phyloP scores from a whole-genome alignment of 1,140 invertebrate species.

The Metopolophium dirhodum region DNA sequence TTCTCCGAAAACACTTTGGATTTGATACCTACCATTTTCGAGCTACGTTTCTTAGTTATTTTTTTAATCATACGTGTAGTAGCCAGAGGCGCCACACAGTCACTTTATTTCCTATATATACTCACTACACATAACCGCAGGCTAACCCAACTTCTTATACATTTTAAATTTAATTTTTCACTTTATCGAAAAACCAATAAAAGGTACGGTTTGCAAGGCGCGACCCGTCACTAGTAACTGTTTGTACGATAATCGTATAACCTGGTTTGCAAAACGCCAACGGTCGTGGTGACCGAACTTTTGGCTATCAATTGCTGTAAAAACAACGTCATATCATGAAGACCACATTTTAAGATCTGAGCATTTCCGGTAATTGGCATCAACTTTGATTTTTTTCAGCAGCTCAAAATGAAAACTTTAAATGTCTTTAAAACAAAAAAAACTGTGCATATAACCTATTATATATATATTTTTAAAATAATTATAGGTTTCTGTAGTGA shows the following conservation, averaged over 20 bases:
- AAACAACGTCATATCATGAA: background rate
- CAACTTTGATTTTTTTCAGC: background rate
- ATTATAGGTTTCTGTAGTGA: no score
- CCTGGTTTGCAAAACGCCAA: background rate
- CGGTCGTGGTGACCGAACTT: background rate
- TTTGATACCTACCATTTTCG: background rate
- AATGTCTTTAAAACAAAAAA: no score
- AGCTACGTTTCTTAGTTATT: background rate
- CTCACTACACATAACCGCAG: background rate
- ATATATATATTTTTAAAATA: no score
- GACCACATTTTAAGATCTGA: background rate
- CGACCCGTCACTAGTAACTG: background rate
- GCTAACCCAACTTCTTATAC: background rate
- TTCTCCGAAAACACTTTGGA: background rate
- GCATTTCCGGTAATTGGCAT: background rate
- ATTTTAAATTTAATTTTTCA: slow-evolving; percentile 11
- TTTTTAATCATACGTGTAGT: slow-evolving; percentile 9
- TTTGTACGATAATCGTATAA: background rate
- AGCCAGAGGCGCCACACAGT: background rate
- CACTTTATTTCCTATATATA: background rate
- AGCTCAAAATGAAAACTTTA: background rate
- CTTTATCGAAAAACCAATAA: slow-evolving; percentile 16
- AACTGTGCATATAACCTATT: no score
- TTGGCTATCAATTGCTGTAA: background rate
- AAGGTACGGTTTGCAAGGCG: background rate